These are phyloP conservation scores for Ornithoptera alexandrae DNA, from an alignment of 2,888 invertebrate genomes.

Conservation along the genomic window DNA sequence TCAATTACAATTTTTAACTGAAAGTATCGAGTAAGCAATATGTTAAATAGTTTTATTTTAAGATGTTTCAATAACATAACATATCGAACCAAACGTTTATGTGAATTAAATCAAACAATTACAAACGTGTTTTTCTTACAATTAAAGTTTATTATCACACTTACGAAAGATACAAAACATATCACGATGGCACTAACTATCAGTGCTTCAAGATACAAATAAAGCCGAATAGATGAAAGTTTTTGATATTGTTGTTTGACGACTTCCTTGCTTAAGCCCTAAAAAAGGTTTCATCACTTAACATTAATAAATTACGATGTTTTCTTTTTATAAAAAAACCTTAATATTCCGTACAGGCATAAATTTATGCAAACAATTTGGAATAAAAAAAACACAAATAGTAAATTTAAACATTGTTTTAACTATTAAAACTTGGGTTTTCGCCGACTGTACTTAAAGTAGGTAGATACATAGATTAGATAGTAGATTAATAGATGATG, in stretches of 20 bases:
- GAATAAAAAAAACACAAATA: neutral
- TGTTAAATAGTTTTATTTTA: neutral
- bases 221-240: conserved; percentile 48
- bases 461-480: conserved; percentile 2
- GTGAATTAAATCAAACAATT: conserved; percentile 39
- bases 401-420: neutral
- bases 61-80: neutral
- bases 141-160: conserved; percentile 77
- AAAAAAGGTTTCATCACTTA: conserved; percentile 38
- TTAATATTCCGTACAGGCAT: conserved; percentile 4
- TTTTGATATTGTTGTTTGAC: conserved; percentile 36
- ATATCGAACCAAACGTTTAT: too few species aligned
- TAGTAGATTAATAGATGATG: neutral
- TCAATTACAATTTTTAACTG: conserved; percentile 3
- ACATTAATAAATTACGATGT: conserved; percentile 45
- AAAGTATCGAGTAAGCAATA: neutral
- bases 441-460: neutral
- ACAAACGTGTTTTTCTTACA: conserved; percentile 54
- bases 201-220: conserved; percentile 71
- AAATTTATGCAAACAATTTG: conserved; percentile 7
- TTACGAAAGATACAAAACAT: conserved; percentile 78
- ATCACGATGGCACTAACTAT: conserved; percentile 79
- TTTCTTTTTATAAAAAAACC: conserved; percentile 27
- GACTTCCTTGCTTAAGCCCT: conserved; percentile 35
- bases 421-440: neutral